phyloP scores from a whole-genome alignment of 2,113 vertebrate genomes.

The Sarotherodon lohbergeri region DNA sequence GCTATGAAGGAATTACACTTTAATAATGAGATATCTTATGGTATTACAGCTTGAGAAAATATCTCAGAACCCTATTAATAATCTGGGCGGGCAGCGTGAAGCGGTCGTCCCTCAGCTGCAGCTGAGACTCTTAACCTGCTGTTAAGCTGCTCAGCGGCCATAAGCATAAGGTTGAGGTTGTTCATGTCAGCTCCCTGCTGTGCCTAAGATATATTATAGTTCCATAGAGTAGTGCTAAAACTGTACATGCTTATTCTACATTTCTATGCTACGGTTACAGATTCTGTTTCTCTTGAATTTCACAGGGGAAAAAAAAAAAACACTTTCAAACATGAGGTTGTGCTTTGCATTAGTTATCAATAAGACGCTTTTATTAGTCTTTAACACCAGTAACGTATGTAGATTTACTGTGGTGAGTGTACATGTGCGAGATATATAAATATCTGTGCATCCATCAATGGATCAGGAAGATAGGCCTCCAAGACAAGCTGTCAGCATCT shows the following conservation, averaged over 20 bases:
- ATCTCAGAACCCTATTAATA: conserved; percentile 17
- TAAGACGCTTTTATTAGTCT: not conserved
- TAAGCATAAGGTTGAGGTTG: not conserved
- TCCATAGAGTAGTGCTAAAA: not conserved
- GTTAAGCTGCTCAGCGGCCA: not conserved
- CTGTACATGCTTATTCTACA: not conserved
- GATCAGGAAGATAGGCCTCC: not conserved
- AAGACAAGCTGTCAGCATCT: not conserved
- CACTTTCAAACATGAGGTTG: not conserved
- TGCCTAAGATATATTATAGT: not conserved
- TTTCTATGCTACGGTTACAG: not conserved
- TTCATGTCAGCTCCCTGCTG: not conserved
- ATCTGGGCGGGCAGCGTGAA: not conserved
- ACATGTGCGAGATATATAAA: not conserved
- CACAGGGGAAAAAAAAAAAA: rapidly evolving
- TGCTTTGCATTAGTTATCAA: not conserved
- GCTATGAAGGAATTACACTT: conserved; percentile 18
- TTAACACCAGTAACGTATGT: not conserved
- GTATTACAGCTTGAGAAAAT: too few relatives aligned
- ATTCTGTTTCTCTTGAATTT: not conserved
- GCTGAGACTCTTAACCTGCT: not conserved
- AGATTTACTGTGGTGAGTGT: not conserved
- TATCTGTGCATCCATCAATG: not conserved
- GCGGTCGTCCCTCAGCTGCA: not conserved
- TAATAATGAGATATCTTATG: not conserved